Evolutionary conservation across 2,113 vertebrate species (phyloP), one percentile per base, ranked within the genome.

Genomic region (Nibea coibor): DNA sequence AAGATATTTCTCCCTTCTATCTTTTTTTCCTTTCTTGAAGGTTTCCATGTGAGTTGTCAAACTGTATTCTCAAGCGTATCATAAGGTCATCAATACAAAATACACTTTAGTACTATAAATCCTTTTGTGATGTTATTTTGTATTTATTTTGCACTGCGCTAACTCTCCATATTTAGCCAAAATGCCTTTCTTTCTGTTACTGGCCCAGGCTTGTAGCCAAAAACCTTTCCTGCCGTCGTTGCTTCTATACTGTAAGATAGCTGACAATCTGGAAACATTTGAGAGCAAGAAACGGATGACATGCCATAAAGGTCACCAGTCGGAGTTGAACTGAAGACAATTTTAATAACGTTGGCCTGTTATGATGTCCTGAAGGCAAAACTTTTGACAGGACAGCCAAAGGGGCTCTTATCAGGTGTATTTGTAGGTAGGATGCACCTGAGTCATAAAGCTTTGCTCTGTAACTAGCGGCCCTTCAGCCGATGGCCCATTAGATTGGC

Each of bases 361-460:
- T 50, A 68, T 22, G 19, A 75, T 53, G 65, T 65, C 66, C 54
- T 22, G 26, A 82, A 78, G 64, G 70, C 43, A 71, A 42, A 70
- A 72, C 28, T 72, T 10, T 47, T 69, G 28, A 59, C 48, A 72
- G 48, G 39, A 26, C 16, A 61, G 54, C 48, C 48, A 59, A 67
- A 48, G 16, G 35, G 11, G 69, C 80, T 87, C 64, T 53, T 42
- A 11, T 85, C 75, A 82, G 80, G 75, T 81, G 73, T 84, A 71
- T 57, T 65, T 84, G 75, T 83, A 62, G 79, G 65, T 82, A 54
- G 61, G 88, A 89, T 85, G 57, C 82, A 88, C 86, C 82, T 82
- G 84, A 87, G 83, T 83, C 83, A 86, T 84, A 86, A 85, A 87
- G 72, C 81, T 70, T 77, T 71, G 63, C 78, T 87, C 72, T 88